Base-by-base conservation (phyloP, 2,888 invertebrate genomes). In the Pomacea canaliculata region DNA sequence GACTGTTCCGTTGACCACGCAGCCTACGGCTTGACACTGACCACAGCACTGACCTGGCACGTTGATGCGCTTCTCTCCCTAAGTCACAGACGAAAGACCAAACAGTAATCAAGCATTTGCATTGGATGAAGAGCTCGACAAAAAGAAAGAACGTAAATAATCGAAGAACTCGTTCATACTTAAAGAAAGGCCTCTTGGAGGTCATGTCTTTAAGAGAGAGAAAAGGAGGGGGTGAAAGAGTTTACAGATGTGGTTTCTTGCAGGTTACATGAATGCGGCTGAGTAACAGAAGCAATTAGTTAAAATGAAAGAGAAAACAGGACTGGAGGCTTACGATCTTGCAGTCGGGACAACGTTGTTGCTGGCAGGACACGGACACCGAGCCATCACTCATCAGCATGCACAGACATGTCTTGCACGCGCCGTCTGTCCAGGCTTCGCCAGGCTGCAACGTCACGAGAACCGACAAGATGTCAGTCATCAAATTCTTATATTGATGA, bases 401-500 rank as follows among this genome's bases (percentile, higher is more conserved):
- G 78, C 87, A 87, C 48, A 75, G 66, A 77, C 86, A 87, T 1
- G 80, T 76, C 72, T 82, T 85, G 81, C 87, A 87, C 51, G 81
- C 69, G 46, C 86, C 86, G 77, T 87, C 87, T 8, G 78, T 77
- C 87, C 87, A 87, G 48, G 74, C 83, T 66, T 85, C 81, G 46
- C 85, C 85, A 63, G 82, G 76, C 86, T 85, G 73, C n/a, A 80
- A 76, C 27, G 60, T 12, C 63, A 9, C 60, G 0, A 19, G 60
- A 60, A 60, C 60, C 60, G 60, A 37, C 37, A 37, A 37, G 37
- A 37, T 37, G 37, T 37, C 37, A 37, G 37, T 37, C 37, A 37
- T 5, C 37, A 1, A 37, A 5, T 37, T 37, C 37, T 37, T 37
- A 37, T 5, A 37, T 1, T 37, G 37, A 37, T 3, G 37, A 37